These are phyloP conservation scores for Coccyzus lansbergi DNA, from an alignment of 2,797 vertebrate species.

Conservation along the genomic window DNA sequence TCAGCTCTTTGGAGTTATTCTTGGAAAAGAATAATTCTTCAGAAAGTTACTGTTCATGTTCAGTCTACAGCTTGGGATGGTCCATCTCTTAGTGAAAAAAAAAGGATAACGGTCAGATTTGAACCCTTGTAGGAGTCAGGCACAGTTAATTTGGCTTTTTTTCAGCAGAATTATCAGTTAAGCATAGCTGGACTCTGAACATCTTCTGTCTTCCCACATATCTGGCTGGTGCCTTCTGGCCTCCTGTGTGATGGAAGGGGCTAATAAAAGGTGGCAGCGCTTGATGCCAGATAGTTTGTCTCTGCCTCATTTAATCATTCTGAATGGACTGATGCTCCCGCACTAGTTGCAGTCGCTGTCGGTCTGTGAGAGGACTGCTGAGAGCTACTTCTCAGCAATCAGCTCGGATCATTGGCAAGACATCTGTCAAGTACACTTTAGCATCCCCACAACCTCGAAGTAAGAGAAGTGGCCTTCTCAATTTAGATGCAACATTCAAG, in stretches of 20 bases:
- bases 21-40: background rate
- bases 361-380: background rate
- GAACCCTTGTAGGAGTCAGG: background rate
- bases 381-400: conserved; percentile 52
- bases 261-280: conserved; percentile 56
- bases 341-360: conserved; percentile 5
- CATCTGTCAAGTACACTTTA: conserved; percentile 54
- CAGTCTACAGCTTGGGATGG: background rate
- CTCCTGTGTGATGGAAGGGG: background rate
- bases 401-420: conserved; percentile 47
- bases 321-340: conserved; percentile 44
- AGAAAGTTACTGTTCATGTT: background rate
- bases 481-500: conserved; percentile 32
- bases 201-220: background rate
- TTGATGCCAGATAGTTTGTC: conserved; percentile 58
- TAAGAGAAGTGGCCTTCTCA: conserved; percentile 45
- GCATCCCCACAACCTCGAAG: background rate
- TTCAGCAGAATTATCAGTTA: background rate
- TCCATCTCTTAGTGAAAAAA: background rate
- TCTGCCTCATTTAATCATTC: conserved; percentile 67
- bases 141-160: background rate
- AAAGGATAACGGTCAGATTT: background rate
- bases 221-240: conserved; percentile 35
- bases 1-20: background rate
- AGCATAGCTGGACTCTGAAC: background rate